These are phyloP conservation scores for Hecatera dysodea DNA, from an alignment of 2,888 invertebrate species.

Conservation along the genomic window DNA sequence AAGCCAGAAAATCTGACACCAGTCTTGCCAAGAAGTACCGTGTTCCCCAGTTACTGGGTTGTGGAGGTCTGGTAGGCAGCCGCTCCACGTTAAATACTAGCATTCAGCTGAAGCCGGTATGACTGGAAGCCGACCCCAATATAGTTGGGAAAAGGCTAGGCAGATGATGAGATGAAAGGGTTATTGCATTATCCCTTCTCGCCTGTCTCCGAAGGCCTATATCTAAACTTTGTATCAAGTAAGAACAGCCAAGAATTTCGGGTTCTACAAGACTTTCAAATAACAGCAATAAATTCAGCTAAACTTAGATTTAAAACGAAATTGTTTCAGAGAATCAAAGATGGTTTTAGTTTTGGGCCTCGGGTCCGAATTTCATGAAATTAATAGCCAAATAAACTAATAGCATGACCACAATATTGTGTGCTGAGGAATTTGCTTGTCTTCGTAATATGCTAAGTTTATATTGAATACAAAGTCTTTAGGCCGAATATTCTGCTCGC, in stretches of 20 bases:
- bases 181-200: no score
- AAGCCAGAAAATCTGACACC: no score
- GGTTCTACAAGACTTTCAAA: not conserved
- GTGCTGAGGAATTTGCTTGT: slow-evolving; percentile 19
- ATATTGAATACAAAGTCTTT: slow-evolving; percentile 7
- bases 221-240: not conserved
- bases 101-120: no score
- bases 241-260: not conserved
- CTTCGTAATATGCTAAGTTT: slow-evolving; percentile 15
- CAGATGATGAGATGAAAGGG: no score
- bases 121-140: no score
- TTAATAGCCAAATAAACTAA: not conserved
- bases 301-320: slow-evolving; percentile 32
- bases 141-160: no score
- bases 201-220: not conserved
- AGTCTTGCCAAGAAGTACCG: no score
- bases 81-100: no score
- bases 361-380: slow-evolving; percentile 1
- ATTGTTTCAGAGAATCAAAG: slow-evolving; percentile 30
- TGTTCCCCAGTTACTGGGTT: no score
- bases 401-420: not conserved
- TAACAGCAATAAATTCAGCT: not conserved
- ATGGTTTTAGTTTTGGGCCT: slow-evolving; percentile 30
- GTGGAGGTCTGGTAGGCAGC: no score
- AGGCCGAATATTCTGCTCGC: not conserved